Percentiles rank a stretch among this genome's conserved stretches.
Conservation (phyloP, 2,113 vertebrate genomes). For the Calonectris borealis region DNA sequence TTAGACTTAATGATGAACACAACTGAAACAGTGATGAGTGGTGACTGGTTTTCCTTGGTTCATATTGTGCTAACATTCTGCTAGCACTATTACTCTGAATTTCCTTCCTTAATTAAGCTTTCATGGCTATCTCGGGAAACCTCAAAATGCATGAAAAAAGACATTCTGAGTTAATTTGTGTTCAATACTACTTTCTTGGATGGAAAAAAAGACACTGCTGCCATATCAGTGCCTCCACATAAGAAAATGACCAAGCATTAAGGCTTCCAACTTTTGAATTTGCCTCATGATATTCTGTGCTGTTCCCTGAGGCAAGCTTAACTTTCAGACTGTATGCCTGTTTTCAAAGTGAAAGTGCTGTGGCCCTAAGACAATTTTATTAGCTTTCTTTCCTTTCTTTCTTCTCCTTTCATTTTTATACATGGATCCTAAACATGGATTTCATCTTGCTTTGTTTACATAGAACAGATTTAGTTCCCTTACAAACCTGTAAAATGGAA, state of each 20-base stretch:
- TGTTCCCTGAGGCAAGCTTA: neutral
- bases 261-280: neutral
- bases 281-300: neutral
- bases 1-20: neutral
- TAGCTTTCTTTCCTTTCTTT: neutral
- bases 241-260: neutral
- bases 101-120: neutral
- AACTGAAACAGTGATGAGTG: neutral
- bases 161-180: neutral
- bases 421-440: slow-evolving; percentile 8
- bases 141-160: neutral
- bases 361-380: neutral
- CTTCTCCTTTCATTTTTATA: neutral
- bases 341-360: neutral
- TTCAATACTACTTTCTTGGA: neutral
- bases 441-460: slow-evolving; percentile 18
- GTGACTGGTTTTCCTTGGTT: neutral
- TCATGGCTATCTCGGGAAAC: neutral
- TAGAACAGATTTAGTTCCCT: slow-evolving; percentile 29
- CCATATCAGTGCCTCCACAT: neutral
- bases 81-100: neutral
- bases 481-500: slow-evolving; percentile 47
- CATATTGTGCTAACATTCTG: neutral
- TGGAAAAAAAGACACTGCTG: neutral
- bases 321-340: neutral